Evolutionary conservation across 2,113 vertebrate genomes (phyloP).

Genomic region (Panthera leo): DNA sequence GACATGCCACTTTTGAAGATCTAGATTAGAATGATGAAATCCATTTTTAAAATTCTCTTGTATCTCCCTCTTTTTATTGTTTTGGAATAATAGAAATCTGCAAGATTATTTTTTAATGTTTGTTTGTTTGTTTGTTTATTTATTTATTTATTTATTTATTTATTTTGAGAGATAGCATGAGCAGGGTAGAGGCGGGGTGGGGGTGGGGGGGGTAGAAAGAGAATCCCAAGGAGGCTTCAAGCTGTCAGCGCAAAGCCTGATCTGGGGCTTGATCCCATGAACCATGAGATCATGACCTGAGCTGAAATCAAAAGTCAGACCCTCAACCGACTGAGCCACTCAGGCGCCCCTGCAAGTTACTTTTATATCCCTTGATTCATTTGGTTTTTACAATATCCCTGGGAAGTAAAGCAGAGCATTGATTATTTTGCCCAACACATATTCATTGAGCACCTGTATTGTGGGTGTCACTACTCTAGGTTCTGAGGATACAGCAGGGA

Average conservation of each 20-base stretch:
- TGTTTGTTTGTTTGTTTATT: no score
- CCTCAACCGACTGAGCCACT: no score
- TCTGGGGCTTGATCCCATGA: no score
- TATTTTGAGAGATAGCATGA: no score
- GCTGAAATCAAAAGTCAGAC: no score
- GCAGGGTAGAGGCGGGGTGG: no score
- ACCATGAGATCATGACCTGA: no score
- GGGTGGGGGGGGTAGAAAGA: no score
- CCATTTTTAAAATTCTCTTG: not conserved
- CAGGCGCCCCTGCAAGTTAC: not conserved
- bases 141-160: no score
- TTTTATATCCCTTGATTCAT: not conserved
- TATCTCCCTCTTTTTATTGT: not conserved
- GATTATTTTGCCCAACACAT: not conserved
- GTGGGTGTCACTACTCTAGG: not conserved
- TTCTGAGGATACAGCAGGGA: not conserved
- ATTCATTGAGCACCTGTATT: not conserved
- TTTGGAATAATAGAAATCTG: slow-evolving; percentile 8
- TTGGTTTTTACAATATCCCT: not conserved
- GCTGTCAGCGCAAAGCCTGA: no score
- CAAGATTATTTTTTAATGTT: not conserved
- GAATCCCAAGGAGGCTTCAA: no score
- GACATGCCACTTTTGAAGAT: not conserved
- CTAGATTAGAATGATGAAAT: slow-evolving; percentile 13
- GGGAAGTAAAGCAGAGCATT: not conserved